Conservation (phyloP, 2,113 vertebrate species). For the Scatophagus argus region DNA sequence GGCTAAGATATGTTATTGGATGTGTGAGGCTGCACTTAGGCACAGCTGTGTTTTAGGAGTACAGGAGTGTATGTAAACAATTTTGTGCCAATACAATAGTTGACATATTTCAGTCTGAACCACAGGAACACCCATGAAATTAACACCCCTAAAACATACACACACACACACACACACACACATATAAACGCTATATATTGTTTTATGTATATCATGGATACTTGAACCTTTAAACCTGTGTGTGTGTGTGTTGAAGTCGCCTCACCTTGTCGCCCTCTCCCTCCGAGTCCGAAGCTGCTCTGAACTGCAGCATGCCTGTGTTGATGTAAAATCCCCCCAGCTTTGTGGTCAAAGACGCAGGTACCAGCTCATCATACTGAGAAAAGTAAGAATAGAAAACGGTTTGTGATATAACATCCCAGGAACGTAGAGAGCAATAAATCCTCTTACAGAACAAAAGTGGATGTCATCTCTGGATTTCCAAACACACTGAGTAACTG, state of each 20-base stretch:
- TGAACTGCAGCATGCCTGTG: conserved; percentile 96
- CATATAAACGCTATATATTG: too few species aligned
- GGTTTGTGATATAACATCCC: conserved; percentile 33
- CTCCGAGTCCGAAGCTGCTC: conserved; percentile 94
- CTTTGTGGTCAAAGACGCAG: conserved; percentile 96
- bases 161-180: too few species aligned
- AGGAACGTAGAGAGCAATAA: conserved; percentile 42
- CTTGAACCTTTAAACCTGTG: too few species aligned
- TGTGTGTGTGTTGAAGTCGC: conserved; percentile 43
- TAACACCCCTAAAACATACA: too few species aligned
- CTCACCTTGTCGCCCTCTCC: conserved; percentile 91
- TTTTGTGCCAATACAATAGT: background rate
- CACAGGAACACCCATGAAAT: too few species aligned
- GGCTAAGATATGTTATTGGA: background rate
- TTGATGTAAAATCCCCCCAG: conserved; percentile 99
- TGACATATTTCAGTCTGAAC: background rate
- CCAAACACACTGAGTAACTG: conserved; percentile 19
- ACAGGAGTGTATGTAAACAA: background rate
- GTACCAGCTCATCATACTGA: conserved; percentile 96
- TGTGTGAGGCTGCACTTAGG: too few species aligned
- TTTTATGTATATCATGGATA: too few species aligned
- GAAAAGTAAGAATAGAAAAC: conserved; percentile 47
- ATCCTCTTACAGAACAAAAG: conserved; percentile 22
- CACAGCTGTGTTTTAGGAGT: too few species aligned
- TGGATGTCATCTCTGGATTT: background rate